phyloP scores from a whole-genome alignment of 2,113 vertebrate species.

The Maccullochella peelii region DNA sequence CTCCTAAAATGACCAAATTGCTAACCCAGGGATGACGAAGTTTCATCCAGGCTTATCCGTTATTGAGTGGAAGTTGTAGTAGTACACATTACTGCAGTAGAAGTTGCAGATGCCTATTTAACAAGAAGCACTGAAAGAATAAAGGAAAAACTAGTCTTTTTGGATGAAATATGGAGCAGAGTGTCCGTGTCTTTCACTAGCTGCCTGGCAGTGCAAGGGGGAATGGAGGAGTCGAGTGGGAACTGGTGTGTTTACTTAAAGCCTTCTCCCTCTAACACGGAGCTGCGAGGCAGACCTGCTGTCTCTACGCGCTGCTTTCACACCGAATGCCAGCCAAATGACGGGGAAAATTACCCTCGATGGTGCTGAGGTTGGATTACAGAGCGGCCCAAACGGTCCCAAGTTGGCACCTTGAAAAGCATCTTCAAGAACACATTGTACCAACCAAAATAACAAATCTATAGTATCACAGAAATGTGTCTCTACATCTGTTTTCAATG shows the following conservation, averaged over 20 bases:
- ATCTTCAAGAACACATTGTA: conserved; percentile 18
- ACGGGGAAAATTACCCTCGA: conserved; percentile 53
- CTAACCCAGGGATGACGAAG: background rate
- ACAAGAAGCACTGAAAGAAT: background rate
- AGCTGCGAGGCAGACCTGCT: conserved; percentile 73
- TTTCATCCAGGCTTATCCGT: background rate
- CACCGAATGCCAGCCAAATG: conserved; percentile 62
- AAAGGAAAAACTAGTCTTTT: background rate
- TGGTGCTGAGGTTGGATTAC: conserved; percentile 51
- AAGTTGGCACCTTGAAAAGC: conserved; percentile 38
- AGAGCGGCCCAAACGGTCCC: conserved; percentile 13
- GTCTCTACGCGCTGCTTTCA: conserved; percentile 58
- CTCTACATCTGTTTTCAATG: conserved; percentile 20
- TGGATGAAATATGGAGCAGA: background rate
- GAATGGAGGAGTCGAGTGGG: conserved; percentile 37
- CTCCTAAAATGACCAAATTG: background rate
- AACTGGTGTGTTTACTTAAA: conserved; percentile 62
- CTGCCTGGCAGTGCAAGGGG: conserved; percentile 2
- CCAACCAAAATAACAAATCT: background rate
- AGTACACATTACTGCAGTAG: background rate
- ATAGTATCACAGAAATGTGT: conserved; percentile 1
- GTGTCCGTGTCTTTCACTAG: background rate
- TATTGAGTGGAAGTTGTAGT: background rate
- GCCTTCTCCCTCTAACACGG: conserved; percentile 50
- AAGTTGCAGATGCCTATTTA: background rate